Evolutionary conservation across 1,140 invertebrate genomes (phyloP).

Genomic region (Drusus annulatus): DNA sequence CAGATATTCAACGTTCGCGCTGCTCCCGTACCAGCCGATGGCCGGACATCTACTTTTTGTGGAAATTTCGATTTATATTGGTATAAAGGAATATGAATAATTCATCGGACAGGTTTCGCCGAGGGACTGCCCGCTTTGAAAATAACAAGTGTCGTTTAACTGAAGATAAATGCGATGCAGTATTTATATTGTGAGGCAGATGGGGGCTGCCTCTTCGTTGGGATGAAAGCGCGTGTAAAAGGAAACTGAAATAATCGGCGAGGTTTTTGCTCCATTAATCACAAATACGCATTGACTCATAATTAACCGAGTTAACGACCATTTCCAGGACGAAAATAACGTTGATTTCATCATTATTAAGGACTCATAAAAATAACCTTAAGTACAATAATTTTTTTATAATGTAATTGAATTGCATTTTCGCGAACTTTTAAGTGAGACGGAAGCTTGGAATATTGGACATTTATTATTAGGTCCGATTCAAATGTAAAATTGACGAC

Average conservation of each 20-base stretch:
- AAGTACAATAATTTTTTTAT: too few relatives aligned
- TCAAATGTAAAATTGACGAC: too few relatives aligned
- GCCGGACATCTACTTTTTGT: slow-evolving; percentile 45
- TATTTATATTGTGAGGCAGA: not conserved
- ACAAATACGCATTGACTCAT: not conserved
- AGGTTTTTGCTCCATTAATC: slow-evolving; percentile 11
- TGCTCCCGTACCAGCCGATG: slow-evolving; percentile 25
- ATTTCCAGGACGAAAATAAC: not conserved
- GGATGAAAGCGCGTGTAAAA: not conserved
- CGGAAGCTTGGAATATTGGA: too few relatives aligned
- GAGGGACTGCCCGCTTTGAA: not conserved
- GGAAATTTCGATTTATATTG: slow-evolving; percentile 52
- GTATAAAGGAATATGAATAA: slow-evolving; percentile 51
- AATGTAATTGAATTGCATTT: too few relatives aligned
- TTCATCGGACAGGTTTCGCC: slow-evolving; percentile 42
- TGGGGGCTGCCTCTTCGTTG: not conserved
- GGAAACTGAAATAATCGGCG: not conserved
- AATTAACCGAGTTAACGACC: not conserved
- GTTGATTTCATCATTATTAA: too few relatives aligned
- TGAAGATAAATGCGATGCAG: not conserved
- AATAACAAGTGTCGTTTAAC: not conserved
- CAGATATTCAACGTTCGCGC: slow-evolving; percentile 35
- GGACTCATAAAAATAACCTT: too few relatives aligned
- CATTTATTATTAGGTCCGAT: too few relatives aligned
- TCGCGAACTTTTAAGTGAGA: too few relatives aligned